phyloP scores from a whole-genome alignment of 2,797 vertebrate genomes.

The Acestrorhynchus altus region DNA sequence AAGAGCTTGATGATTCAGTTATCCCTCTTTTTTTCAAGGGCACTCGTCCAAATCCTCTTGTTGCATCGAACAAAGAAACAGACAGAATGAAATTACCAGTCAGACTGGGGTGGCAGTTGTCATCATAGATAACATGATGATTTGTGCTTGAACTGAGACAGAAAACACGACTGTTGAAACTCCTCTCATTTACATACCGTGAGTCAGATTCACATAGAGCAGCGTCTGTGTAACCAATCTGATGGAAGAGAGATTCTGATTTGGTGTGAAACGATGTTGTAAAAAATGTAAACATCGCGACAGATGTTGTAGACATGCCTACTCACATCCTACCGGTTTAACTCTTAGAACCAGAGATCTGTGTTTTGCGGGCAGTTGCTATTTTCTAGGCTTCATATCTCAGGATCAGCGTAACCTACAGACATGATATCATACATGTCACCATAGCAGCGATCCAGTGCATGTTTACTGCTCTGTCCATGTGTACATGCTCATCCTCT shows the following conservation, averaged over 20 bases:
- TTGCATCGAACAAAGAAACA: constrained; percentile 5
- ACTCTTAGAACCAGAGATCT: no score
- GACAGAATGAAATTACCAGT: background rate
- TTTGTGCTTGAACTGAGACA: constrained; percentile 1
- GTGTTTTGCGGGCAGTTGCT: no score
- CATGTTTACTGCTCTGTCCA: no score
- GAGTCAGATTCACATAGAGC: background rate
- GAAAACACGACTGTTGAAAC: background rate
- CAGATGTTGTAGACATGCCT: no score
- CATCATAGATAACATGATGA: constrained; percentile 1
- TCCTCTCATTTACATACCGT: background rate
- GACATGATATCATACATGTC: no score
- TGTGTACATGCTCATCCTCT: no score
- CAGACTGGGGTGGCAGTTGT: background rate
- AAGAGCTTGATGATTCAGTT: constrained; percentile 12
- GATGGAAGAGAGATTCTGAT: background rate
- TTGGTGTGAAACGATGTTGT: background rate
- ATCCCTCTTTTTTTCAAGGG: constrained; percentile 24
- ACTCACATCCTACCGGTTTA: no score
- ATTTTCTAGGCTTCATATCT: no score
- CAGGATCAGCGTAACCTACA: no score
- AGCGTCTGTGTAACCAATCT: background rate
- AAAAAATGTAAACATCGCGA: no score
- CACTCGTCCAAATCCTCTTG: constrained; percentile 12
- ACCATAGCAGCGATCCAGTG: no score